These are phyloP conservation scores for Tupaia tana DNA, from an alignment of 2,113 vertebrate genomes.

Conservation along the genomic window DNA sequence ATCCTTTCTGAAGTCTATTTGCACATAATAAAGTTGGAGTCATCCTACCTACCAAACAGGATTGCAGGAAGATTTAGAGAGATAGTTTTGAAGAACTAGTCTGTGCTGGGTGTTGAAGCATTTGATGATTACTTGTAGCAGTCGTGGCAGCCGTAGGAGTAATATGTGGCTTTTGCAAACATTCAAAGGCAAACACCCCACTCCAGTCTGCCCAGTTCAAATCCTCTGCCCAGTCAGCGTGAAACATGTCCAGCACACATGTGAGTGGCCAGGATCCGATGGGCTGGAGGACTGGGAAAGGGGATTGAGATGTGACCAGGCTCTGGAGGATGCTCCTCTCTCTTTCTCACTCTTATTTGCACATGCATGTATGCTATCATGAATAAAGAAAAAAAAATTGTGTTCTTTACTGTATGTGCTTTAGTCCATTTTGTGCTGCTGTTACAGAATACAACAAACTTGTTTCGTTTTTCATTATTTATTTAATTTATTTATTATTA, in stretches of 20 bases:
- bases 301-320: too few relatives aligned
- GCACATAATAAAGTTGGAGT: neutral
- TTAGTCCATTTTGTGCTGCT: too few relatives aligned
- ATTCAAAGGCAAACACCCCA: neutral
- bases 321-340: too few relatives aligned
- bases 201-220: neutral
- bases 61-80: conserved; percentile 33
- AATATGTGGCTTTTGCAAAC: neutral
- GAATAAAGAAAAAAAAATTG: too few relatives aligned
- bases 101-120: neutral
- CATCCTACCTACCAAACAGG: neutral
- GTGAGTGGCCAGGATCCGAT: too few relatives aligned
- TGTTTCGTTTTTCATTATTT: too few relatives aligned
- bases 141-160: neutral
- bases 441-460: too few relatives aligned
- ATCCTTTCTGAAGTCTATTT: neutral
- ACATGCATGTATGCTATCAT: too few relatives aligned
- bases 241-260: too few relatives aligned
- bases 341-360: too few relatives aligned
- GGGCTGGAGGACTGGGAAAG: neutral
- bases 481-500: too few relatives aligned
- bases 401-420: neutral
- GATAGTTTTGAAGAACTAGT: neutral
- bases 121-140: neutral
- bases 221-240: too few relatives aligned